phyloP scores from a whole-genome alignment of 2,888 invertebrate species.

The Trichopria drosophilae region DNA sequence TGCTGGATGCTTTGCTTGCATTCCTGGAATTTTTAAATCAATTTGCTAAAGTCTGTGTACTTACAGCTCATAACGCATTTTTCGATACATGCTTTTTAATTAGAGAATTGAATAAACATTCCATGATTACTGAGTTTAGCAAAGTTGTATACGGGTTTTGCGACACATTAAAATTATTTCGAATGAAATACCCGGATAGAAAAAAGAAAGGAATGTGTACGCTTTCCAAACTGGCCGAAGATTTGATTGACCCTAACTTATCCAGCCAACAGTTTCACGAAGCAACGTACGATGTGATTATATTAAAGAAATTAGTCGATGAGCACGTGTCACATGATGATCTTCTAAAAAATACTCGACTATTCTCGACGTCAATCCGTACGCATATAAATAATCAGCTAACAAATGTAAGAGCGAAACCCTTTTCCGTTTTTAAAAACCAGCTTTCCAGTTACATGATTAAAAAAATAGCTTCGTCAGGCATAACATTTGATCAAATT shows the following conservation, averaged over 20 bases:
- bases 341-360: background rate
- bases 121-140: conserved; percentile 12
- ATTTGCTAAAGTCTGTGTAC: conserved; percentile 5
- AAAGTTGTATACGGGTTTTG: conserved; percentile 15
- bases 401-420: background rate
- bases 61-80: conserved; percentile 14
- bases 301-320: background rate
- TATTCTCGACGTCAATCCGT: background rate
- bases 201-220: conserved; percentile 6
- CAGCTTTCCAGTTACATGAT: background rate
- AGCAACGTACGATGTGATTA: conserved; percentile 7
- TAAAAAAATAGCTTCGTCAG: conserved; percentile 5
- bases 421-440: background rate
- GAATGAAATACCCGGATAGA: conserved; percentile 15
- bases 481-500: conserved; percentile 1
- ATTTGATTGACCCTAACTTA: conserved; percentile 1
- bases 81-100: conserved; percentile 19
- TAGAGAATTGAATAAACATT: conserved; percentile 15
- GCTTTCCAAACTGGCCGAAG: background rate
- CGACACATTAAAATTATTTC: conserved; percentile 18
- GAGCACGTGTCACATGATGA: background rate
- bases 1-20: background rate
- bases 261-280: conserved; percentile 9
- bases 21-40: conserved; percentile 12
- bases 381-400: background rate